Base-by-base conservation (phyloP, 2,113 vertebrate species). In the Notarius quadriscutis region DNA sequence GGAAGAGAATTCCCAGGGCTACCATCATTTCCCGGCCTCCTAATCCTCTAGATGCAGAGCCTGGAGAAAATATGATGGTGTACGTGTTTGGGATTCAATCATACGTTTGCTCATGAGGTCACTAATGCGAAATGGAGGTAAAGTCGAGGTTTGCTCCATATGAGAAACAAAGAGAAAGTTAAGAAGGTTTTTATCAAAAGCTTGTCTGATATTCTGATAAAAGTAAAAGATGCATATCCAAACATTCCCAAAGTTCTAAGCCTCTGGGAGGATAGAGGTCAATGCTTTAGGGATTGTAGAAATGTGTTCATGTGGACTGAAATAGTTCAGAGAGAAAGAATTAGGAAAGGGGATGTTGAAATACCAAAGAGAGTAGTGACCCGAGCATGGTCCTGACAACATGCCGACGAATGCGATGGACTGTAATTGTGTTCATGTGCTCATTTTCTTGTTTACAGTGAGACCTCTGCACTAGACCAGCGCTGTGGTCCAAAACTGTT, bases 231-330 rank as follows among this genome's bases (percentile, higher is more conserved):
- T 67, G 58, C 69, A 22, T 27, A 25, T 41, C 41, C 20, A 85
- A 86, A 79, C 75, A 55, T 79, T 85, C 75, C 48, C 80, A 71
- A 25, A 62, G 9, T 74, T 88, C 65, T 83, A 34, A 62, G 41
- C 72, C 85, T 75, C 62, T 48, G 60, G 22, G 69, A 81, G 83
- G 65, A 85, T 53, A 60, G 48, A 77, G 83, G 86, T 78, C 83
- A 85, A 84, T 53, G 77, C 79, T 78, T 89, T 71, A 9, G 88
- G 84, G 86, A 57, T 91, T 89, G 88, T 82, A 53, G 60, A 72
- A 88, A 87, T 89, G 89, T 92, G 87, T 88, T 88, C 57, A 81
- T 83, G 90, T 82, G 82, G 88, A 90, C 85, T 88, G 89, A 88
- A 91, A 92, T 86, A 87, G 87, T 89, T 92, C 90, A 81, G 85